Evolutionary conservation across 2,797 vertebrate species (phyloP), one percentile per base, ranked within the genome.

Genomic region (Kryptopterus vitreolus): DNA sequence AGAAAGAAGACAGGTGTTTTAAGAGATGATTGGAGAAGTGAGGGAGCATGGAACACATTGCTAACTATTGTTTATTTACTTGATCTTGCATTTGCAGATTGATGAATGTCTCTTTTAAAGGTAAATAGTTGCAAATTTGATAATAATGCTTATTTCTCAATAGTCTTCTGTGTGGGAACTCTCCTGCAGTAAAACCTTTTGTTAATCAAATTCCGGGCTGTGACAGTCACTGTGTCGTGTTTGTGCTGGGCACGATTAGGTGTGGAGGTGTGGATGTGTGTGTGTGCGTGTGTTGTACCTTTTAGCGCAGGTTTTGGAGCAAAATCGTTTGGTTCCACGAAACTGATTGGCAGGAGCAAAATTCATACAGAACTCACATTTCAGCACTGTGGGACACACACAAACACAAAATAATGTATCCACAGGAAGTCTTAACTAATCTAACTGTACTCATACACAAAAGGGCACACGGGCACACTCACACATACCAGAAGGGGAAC

Each of bases 271-370:
- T 58, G 57, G n/a, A 24, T 58, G 24, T 61, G 24, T 61, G 24
- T 29, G 26, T 61, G 58, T 59, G n/a, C 26, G 57, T 58, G 57
- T 58, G 57, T 24, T 22, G 46, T 86, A 99, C 97, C 98, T 98
- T 91, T 99, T 99, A 61, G 97, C 96, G 76, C 98, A 99, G 3
- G 97, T 96, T 90, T 98, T 96, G 79, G 98, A 96, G 87, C 98
- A 99, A 91, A 99, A 99, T 78, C 98, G 94, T 92, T 99, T 99
- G 35, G 97, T 96, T 79, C 98, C 96, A 65, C 95, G 95, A 84
- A 99, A 98, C 88, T 98, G 96, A 81, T 89, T 95, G 81, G 96
- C 95, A 5, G 97, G 96, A n/a, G 96, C 96, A 0, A 97, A 94
- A 82, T 95, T 96, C 82, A 94, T 94, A 85, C 97, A 99, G 89